A percentile compares a stretch with the other conserved stretches of the same genome.
Evolutionary conservation across 1,140 invertebrate genomes (phyloP).

Genomic region (Coptotermes formosanus): DNA sequence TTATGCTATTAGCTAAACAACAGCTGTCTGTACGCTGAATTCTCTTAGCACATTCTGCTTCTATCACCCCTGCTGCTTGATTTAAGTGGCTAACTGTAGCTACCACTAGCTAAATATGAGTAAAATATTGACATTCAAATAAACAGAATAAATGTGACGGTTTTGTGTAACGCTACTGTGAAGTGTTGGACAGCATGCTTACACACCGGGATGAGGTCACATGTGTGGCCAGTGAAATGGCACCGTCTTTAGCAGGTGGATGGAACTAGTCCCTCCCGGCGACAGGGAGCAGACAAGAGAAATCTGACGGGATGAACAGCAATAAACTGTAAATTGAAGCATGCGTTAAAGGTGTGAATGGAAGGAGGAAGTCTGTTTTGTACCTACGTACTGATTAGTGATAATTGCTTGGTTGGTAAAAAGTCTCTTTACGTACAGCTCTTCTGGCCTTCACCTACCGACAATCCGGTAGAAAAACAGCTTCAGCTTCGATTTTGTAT

Average conservation of each 20-base stretch:
- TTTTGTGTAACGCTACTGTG: background rate
- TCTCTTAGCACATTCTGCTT: no score
- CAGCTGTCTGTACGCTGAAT: no score
- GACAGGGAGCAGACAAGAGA: background rate
- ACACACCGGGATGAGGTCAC: background rate
- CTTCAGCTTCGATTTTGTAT: no score
- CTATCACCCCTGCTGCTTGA: no score
- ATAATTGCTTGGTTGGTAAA: background rate
- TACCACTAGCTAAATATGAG: no score
- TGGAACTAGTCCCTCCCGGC: background rate
- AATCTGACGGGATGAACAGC: background rate
- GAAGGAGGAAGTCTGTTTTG: background rate
- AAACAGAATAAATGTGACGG: no score
- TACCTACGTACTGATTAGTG: background rate
- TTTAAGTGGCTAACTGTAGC: no score
- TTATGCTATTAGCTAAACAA: no score
- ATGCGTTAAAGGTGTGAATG: background rate
- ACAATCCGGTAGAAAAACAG: no score
- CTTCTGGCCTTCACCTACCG: no score
- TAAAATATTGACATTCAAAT: no score
- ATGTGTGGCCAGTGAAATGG: background rate
- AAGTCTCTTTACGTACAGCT: no score
- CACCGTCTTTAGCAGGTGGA: slow-evolving; percentile 8
- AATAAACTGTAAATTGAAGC: background rate
- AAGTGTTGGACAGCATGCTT: background rate